These are phyloP conservation scores for Aleiodes alternator DNA, from an alignment of 2,888 invertebrate genomes.

Conservation along the genomic window DNA sequence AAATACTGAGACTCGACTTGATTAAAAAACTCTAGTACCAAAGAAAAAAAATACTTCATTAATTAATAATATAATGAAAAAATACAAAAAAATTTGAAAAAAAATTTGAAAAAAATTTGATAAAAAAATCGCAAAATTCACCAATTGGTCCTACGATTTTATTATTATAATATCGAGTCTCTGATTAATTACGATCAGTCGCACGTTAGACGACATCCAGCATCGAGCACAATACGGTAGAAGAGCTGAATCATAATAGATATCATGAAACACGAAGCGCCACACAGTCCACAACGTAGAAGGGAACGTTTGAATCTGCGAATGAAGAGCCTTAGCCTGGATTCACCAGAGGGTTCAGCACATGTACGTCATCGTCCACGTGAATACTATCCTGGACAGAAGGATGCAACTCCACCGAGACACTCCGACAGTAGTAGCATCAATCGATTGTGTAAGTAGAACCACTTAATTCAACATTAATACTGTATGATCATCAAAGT, in stretches of 20 bases:
- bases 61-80: not conserved
- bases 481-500: not conserved
- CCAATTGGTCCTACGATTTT: not conserved
- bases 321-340: constrained; percentile 98
- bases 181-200: constrained; percentile 44
- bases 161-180: constrained; percentile 48
- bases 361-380: constrained; percentile 85
- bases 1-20: constrained; percentile 40
- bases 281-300: constrained; percentile 90
- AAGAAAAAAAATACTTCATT: not conserved
- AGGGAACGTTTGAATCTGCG: constrained; percentile 96
- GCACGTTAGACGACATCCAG: constrained; percentile 60
- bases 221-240: constrained; percentile 57
- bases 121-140: not conserved
- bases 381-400: constrained; percentile 67
- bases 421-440: constrained; percentile 73
- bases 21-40: not conserved
- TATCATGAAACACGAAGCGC: constrained; percentile 81
- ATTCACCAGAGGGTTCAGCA: constrained; percentile 95
- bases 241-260: constrained; percentile 60
- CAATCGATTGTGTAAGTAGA: constrained; percentile 71
- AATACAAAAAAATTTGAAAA: not conserved
- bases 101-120: not conserved
- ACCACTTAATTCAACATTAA: not conserved
- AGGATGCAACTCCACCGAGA: constrained; percentile 71